Conservation (phyloP, 2,113 vertebrate species). For the Pavo muticus region DNA sequence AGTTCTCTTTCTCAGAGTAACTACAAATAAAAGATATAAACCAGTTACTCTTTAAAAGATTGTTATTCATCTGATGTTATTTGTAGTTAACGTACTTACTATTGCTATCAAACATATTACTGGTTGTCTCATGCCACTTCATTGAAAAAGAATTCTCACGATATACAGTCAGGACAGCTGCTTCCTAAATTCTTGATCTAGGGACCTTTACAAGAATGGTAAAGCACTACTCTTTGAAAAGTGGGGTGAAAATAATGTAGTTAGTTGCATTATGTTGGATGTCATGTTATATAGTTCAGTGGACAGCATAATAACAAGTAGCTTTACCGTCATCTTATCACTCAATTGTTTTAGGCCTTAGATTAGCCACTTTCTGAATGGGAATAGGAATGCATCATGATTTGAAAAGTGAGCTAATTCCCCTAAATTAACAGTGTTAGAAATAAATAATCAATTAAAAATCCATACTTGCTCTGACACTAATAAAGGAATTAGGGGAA, state of each 20-base stretch:
- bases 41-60: neutral
- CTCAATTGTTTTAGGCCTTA: neutral
- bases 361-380: neutral
- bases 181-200: neutral
- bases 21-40: neutral
- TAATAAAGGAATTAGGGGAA: neutral
- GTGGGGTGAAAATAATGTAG: neutral
- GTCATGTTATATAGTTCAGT: neutral
- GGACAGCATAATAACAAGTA: neutral
- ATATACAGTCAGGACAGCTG: neutral
- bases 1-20: neutral
- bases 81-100: neutral
- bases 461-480: neutral
- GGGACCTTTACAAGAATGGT: neutral
- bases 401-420: neutral
- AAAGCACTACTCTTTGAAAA: neutral
- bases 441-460: neutral
- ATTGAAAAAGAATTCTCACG: neutral
- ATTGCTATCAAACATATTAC: neutral
- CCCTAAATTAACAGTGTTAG: neutral
- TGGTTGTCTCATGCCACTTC: neutral
- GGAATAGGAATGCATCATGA: neutral
- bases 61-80: neutral
- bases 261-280: accelerated
- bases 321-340: neutral